Conservation (phyloP, 2,797 vertebrate species). For the Siniperca scherzeri region DNA sequence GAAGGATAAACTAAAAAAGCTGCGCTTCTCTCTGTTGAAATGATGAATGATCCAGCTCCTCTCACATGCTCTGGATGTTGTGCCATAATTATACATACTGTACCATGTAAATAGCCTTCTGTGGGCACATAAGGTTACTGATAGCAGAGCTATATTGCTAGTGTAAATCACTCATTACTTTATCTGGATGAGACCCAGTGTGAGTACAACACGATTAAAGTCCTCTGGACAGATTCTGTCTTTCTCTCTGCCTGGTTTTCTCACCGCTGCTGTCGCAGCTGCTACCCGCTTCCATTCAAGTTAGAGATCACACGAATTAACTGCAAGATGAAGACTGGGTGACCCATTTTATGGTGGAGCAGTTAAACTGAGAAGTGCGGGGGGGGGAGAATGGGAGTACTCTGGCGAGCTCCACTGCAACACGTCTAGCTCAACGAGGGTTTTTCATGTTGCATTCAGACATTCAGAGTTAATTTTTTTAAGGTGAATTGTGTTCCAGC, state of each 20-base stretch:
- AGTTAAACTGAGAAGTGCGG: slow-evolving; percentile 49
- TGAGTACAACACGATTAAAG: slow-evolving; percentile 25
- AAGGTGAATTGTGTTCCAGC: not conserved
- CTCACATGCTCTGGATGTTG: not conserved
- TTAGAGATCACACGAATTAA: slow-evolving; percentile 73
- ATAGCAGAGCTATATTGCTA: not conserved
- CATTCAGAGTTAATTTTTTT: not conserved
- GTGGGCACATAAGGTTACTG: not conserved
- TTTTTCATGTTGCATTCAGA: not conserved
- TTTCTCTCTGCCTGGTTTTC: slow-evolving; percentile 21
- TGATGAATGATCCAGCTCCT: not conserved
- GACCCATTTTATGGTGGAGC: slow-evolving; percentile 72
- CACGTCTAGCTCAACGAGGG: not conserved
- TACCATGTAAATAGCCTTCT: not conserved
- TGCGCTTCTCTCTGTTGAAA: not conserved
- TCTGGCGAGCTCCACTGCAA: slow-evolving; percentile 10
- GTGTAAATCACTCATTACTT: slow-evolving; percentile 21
- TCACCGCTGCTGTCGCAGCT: slow-evolving; percentile 52
- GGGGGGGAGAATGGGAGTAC: not conserved
- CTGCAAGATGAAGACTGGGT: slow-evolving; percentile 65
- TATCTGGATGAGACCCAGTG: slow-evolving; percentile 7
- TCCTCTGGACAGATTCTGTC: slow-evolving; percentile 21
- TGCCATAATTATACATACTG: not conserved
- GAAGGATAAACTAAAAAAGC: not conserved
- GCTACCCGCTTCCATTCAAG: slow-evolving; percentile 45